Evolutionary conservation across 2,113 vertebrate species (phyloP).

Genomic region (Trematomus loennbergii): DNA sequence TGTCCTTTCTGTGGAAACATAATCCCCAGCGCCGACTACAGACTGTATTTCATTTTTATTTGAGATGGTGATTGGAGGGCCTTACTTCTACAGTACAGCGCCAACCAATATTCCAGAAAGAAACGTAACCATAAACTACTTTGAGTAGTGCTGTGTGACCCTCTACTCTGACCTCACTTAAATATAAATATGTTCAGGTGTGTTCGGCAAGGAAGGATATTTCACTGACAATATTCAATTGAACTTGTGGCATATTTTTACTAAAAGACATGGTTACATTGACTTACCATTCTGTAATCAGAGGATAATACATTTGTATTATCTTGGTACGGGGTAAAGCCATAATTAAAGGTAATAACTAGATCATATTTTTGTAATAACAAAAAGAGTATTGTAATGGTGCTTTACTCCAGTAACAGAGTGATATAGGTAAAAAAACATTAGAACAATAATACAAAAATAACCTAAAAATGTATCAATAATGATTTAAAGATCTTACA

Average conservation of each 20-base stretch:
- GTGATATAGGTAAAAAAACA: not conserved
- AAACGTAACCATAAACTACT: conserved; percentile 48
- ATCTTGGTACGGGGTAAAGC: not conserved
- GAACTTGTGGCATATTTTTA: not conserved
- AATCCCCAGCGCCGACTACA: conserved; percentile 55
- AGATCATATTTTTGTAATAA: not conserved
- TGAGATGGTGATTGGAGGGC: conserved; percentile 43
- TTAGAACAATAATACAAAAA: not conserved
- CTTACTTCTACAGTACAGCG: conserved; percentile 45
- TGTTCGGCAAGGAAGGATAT: not conserved
- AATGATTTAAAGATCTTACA: not conserved
- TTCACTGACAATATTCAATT: conserved; percentile 3
- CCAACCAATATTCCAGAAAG: conserved; percentile 48
- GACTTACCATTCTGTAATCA: not conserved
- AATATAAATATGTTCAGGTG: conserved; percentile 32
- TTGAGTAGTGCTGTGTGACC: conserved; percentile 28
- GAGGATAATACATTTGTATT: not conserved
- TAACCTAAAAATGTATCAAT: not conserved
- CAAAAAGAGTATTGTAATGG: not conserved
- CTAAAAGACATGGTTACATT: not conserved
- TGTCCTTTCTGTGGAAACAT: conserved; percentile 59
- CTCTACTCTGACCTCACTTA: conserved; percentile 25
- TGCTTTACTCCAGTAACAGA: not conserved
- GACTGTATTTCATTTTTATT: conserved; percentile 43
- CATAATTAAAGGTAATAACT: not conserved